A percentile compares a stretch with the other conserved stretches of the same genome.
phyloP scores from a whole-genome alignment of 2,113 vertebrate genomes.

The Indri indri region DNA sequence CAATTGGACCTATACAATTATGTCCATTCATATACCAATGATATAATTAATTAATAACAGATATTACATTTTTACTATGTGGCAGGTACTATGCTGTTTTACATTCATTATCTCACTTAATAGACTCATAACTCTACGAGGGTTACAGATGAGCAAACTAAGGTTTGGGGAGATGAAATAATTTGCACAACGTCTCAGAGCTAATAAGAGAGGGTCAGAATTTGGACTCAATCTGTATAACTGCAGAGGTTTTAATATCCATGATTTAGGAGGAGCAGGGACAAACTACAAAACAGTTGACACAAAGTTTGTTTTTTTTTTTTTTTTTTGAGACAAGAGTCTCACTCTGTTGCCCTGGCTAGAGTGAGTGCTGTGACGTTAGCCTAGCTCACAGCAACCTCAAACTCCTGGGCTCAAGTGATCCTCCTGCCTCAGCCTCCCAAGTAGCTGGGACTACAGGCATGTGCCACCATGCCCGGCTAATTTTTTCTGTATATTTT shows the following conservation, averaged over 20 bases:
- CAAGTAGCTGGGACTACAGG: too few species aligned
- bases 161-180: not conserved
- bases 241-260: not conserved
- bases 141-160: not conserved
- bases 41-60: not conserved
- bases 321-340: too few species aligned
- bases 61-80: not conserved
- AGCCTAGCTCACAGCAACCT: too few species aligned
- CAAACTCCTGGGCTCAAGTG: too few species aligned
- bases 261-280: not conserved
- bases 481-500: too few species aligned
- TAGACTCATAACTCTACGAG: not conserved
- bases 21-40: not conserved
- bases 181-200: not conserved
- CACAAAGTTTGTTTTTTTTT: not conserved
- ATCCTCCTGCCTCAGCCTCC: too few species aligned
- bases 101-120: not conserved
- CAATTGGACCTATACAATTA: not conserved
- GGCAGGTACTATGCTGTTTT: not conserved
- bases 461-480: too few species aligned
- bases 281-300: conserved; percentile 27
- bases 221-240: not conserved
- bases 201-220: not conserved
- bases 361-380: too few species aligned
- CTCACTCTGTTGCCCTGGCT: too few species aligned